phyloP scores from a whole-genome alignment of 2,888 invertebrate genomes.

The Drosophila prostipennis region DNA sequence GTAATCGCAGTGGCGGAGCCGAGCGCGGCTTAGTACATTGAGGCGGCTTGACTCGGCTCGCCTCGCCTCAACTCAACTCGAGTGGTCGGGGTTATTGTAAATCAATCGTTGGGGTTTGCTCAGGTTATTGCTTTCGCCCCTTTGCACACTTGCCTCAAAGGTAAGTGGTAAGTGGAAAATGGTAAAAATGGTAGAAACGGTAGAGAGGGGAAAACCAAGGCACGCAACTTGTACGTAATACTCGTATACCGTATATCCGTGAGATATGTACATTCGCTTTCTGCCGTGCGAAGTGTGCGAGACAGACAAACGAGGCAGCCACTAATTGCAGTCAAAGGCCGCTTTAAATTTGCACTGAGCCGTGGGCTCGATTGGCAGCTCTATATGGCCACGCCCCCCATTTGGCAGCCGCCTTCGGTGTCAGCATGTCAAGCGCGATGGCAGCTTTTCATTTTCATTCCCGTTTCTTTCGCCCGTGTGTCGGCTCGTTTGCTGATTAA shows the following conservation, averaged over 20 bases:
- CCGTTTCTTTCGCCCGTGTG: constrained; percentile 52
- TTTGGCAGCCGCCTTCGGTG: constrained; percentile 32
- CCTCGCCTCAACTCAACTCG: constrained; percentile 31
- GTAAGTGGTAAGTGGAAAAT: constrained; percentile 33
- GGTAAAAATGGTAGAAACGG: neutral
- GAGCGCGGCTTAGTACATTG: constrained; percentile 46
- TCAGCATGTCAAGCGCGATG: constrained; percentile 51
- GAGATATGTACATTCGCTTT: constrained; percentile 23
- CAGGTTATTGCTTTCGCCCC: constrained; percentile 36
- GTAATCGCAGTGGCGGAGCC: constrained; percentile 46
- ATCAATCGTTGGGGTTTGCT: constrained; percentile 67
- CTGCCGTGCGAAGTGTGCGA: constrained; percentile 2
- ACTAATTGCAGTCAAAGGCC: constrained; percentile 80
- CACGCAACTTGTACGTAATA: constrained; percentile 60
- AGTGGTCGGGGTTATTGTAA: constrained; percentile 77
- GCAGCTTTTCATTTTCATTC: constrained; percentile 56
- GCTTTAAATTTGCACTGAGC: constrained; percentile 64
- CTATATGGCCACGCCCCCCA: constrained; percentile 1
- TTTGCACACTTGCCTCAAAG: constrained; percentile 52
- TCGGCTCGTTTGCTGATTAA: constrained; percentile 71
- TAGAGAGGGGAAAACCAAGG: constrained; percentile 17
- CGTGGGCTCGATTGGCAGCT: constrained; percentile 49
- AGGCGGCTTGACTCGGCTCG: constrained; percentile 27
- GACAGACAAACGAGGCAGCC: constrained; percentile 32
- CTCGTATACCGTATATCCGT: constrained; percentile 37